These are phyloP conservation scores for Eupithecia vulgata DNA, from an alignment of 2,888 invertebrate genomes.

Conservation along the genomic window DNA sequence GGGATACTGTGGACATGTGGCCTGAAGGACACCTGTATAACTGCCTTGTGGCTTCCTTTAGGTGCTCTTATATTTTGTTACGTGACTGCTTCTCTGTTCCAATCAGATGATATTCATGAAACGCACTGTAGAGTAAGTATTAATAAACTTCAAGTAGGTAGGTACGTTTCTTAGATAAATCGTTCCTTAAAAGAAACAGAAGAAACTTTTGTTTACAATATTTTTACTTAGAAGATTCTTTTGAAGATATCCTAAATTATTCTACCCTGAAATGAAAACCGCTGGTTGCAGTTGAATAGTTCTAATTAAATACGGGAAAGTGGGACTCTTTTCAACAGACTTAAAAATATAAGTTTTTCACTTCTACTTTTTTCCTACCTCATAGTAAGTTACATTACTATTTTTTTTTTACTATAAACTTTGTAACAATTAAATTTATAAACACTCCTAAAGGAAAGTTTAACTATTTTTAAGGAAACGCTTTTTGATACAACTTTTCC, in stretches of 20 bases:
- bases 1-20: slow-evolving; percentile 88
- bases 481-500: too few species aligned
- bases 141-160: neutral
- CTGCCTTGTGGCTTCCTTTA: slow-evolving; percentile 93
- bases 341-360: too few species aligned
- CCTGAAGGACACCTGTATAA: slow-evolving; percentile 91
- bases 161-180: neutral
- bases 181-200: neutral
- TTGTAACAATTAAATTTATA: too few species aligned
- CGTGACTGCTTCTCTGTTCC: slow-evolving; percentile 94
- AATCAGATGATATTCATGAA: slow-evolving; percentile 96
- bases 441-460: neutral
- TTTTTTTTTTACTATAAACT: too few species aligned
- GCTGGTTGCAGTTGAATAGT: too few species aligned
- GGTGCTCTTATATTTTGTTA: slow-evolving; percentile 94
- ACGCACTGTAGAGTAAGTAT: slow-evolving; percentile 95
- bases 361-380: too few species aligned
- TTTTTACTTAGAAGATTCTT: neutral
- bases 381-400: too few species aligned
- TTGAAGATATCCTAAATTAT: neutral
- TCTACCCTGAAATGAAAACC: too few species aligned
- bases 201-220: neutral
- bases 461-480: neutral
- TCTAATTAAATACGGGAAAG: too few species aligned
- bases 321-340: too few species aligned